Evolutionary conservation across 2,113 vertebrate species (phyloP).

Genomic region (Cinclus mexicanus): DNA sequence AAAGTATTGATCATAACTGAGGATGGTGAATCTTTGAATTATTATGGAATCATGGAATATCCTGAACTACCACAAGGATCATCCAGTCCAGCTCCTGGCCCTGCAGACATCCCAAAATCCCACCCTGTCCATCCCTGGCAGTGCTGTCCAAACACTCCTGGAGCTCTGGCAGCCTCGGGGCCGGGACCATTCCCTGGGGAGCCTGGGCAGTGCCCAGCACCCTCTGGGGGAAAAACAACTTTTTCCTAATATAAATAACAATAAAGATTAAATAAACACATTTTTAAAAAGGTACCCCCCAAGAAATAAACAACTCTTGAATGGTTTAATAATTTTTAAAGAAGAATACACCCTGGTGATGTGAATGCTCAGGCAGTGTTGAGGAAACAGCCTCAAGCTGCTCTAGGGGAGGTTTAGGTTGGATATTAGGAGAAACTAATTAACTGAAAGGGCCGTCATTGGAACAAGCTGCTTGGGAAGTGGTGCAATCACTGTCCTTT

Average conservation of each 20-base stretch:
- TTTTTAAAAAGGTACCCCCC: background rate
- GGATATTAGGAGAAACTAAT: background rate
- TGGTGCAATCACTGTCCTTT: background rate
- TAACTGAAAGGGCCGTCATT: background rate
- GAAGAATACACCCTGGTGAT: background rate
- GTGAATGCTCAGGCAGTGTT: background rate
- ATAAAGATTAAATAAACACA: background rate
- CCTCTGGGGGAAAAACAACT: background rate
- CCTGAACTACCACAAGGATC: background rate
- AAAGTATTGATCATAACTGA: background rate
- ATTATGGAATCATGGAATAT: background rate
- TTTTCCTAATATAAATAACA: background rate
- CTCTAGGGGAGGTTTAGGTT: background rate
- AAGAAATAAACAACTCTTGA: background rate
- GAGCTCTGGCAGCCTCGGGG: background rate
- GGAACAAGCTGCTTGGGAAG: background rate
- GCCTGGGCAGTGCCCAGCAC: background rate
- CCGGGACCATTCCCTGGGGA: background rate
- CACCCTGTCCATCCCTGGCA: background rate
- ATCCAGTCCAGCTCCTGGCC: background rate
- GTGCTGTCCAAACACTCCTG: accelerated
- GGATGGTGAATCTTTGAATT: background rate
- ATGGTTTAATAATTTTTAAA: background rate
- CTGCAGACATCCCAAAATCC: background rate
- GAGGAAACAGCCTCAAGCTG: background rate